These are phyloP conservation scores for Gallinago media DNA, from an alignment of 2,113 vertebrate genomes.

Conservation along the genomic window DNA sequence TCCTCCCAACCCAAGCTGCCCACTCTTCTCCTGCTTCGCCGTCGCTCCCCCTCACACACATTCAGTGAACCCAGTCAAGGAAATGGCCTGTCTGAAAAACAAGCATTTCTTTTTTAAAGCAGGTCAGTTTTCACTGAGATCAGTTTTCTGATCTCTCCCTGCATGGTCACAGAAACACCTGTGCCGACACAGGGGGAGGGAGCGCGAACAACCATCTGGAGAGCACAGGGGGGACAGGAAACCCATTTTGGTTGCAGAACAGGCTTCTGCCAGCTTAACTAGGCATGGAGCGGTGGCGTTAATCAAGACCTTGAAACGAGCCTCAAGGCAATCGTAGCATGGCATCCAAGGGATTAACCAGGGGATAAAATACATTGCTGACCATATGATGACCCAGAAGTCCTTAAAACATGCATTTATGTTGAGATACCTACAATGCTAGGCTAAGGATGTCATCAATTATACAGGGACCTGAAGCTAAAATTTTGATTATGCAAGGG, in stretches of 20 bases:
- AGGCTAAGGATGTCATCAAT: not conserved
- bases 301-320: constrained; percentile 57
- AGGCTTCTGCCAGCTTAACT: constrained; percentile 66
- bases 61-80: not conserved
- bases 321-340: constrained; percentile 25
- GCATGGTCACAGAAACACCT: constrained; percentile 57
- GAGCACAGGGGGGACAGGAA: constrained; percentile 46
- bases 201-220: constrained; percentile 41
- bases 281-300: constrained; percentile 56
- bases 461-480: not conserved
- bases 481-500: not conserved
- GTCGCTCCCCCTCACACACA: not conserved
- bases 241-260: constrained; percentile 44
- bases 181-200: constrained; percentile 26
- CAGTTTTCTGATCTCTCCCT: constrained; percentile 41
- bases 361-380: not conserved
- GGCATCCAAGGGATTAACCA: not conserved
- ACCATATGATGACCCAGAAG: not conserved
- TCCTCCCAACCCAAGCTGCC: not conserved
- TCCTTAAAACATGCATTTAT: not conserved
- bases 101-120: constrained; percentile 14
- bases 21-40: accelerated
- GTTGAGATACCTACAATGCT: not conserved
- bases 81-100: constrained; percentile 15
- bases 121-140: constrained; percentile 50